These are phyloP conservation scores for Papilio xuthus DNA, from an alignment of 1,140 invertebrate genomes.

Conservation along the genomic window DNA sequence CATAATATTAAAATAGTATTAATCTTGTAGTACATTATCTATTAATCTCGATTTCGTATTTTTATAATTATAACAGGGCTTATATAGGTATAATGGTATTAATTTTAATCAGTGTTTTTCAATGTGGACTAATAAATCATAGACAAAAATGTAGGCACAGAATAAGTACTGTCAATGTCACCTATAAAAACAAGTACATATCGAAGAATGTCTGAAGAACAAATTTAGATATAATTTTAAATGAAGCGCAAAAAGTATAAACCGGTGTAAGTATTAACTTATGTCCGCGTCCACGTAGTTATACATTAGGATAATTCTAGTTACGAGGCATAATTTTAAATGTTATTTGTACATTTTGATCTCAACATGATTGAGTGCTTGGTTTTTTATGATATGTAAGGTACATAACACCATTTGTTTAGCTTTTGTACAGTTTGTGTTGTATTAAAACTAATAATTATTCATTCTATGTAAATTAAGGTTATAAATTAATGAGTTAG, in stretches of 20 bases:
- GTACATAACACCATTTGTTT: constrained; percentile 80
- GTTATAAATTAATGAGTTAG: not conserved
- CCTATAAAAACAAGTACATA: constrained; percentile 65
- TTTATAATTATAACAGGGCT: not conserved
- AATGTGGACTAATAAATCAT: not conserved
- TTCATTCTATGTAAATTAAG: constrained; percentile 50
- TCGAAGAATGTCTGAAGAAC: constrained; percentile 69
- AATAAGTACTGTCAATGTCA: not conserved
- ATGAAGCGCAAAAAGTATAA: constrained; percentile 69
- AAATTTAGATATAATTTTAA: constrained; percentile 58
- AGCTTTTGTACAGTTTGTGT: constrained; percentile 78
- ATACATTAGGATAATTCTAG: constrained; percentile 64
- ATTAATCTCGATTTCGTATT: constrained; percentile 5
- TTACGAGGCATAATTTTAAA: constrained; percentile 59
- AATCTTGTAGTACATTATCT: not conserved
- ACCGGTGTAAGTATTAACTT: constrained; percentile 72
- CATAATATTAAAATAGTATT: not conserved
- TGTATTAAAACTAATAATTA: constrained; percentile 55
- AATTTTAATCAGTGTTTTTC: constrained; percentile 3
- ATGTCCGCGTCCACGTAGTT: constrained; percentile 51
- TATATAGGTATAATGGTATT: not conserved
- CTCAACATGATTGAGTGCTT: constrained; percentile 79
- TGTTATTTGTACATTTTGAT: constrained; percentile 79
- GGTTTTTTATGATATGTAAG: constrained; percentile 76
- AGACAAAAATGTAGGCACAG: not conserved